Evolutionary conservation across 1,140 invertebrate species (phyloP).

Genomic region (Zaprionus ornatus): DNA sequence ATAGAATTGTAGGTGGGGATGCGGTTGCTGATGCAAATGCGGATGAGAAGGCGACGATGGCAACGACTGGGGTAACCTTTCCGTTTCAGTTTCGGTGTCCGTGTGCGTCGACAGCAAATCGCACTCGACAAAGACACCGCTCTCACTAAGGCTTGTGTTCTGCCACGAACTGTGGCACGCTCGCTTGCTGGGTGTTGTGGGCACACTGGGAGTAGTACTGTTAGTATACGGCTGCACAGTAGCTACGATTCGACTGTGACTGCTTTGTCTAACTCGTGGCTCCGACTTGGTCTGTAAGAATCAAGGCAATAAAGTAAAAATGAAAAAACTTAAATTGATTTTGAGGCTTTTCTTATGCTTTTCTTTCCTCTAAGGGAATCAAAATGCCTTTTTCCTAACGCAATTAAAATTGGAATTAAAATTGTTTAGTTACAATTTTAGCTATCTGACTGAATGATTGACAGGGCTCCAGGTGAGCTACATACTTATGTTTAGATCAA

Average conservation of each 20-base stretch:
- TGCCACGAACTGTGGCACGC: slow-evolving; percentile 55
- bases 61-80: neutral
- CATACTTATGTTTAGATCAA: neutral
- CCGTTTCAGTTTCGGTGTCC: slow-evolving; percentile 85
- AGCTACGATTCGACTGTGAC: slow-evolving; percentile 71
- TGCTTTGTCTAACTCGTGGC: slow-evolving; percentile 26
- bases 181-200: slow-evolving; percentile 60
- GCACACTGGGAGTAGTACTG: slow-evolving; percentile 62
- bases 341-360: slow-evolving; percentile 16
- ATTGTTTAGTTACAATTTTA: slow-evolving; percentile 8
- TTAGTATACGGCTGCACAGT: slow-evolving; percentile 81
- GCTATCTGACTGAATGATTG: slow-evolving; percentile 21
- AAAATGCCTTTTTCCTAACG: slow-evolving; percentile 10
- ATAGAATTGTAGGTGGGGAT: slow-evolving; percentile 86
- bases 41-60: slow-evolving; percentile 34
- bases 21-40: slow-evolving; percentile 85
- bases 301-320: neutral
- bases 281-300: slow-evolving; percentile 41
- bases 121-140: slow-evolving; percentile 87
- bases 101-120: slow-evolving; percentile 26
- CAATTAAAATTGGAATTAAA: slow-evolving; percentile 21
- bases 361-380: neutral
- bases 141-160: slow-evolving; percentile 86
- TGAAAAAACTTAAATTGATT: slow-evolving; percentile 58
- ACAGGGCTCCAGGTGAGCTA: neutral